These are phyloP conservation scores for Dasysyrphus albostriatus DNA, from an alignment of 2,888 invertebrate genomes.

Conservation along the genomic window DNA sequence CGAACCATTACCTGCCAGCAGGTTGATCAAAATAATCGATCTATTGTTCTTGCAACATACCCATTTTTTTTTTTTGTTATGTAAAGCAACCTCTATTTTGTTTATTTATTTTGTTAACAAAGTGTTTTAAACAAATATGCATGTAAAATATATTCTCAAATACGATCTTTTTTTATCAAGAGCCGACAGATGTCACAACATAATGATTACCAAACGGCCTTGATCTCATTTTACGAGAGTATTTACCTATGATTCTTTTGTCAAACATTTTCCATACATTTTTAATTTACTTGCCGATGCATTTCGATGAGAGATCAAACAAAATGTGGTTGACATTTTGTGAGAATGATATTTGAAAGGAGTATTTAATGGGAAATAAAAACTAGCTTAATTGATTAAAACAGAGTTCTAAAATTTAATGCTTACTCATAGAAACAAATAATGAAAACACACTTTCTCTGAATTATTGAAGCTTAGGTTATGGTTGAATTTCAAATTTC, in stretches of 20 bases:
- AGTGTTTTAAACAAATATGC: background rate
- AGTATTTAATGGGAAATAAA: background rate
- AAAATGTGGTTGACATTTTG: background rate
- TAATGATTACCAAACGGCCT: slow-evolving; percentile 39
- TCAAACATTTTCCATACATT: slow-evolving; percentile 1
- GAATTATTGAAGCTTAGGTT: background rate
- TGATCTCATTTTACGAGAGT: slow-evolving; percentile 2
- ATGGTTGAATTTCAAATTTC: background rate
- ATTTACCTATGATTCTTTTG: slow-evolving; percentile 7
- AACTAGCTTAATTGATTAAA: background rate
- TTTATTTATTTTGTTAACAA: background rate
- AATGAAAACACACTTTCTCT: background rate
- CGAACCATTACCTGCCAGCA: background rate
- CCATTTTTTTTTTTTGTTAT: background rate
- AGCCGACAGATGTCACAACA: slow-evolving; percentile 33
- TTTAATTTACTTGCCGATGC: background rate
- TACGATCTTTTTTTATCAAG: background rate
- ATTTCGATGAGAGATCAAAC: background rate
- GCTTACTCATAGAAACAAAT: background rate
- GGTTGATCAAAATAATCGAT: background rate
- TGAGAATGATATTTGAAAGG: slow-evolving; percentile 3
- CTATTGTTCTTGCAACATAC: background rate
- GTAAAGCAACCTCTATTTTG: background rate
- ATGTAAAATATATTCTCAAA: background rate
- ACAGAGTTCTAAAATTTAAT: background rate